phyloP scores from a whole-genome alignment of 2,797 vertebrate species.

The Sternotherus odoratus region DNA sequence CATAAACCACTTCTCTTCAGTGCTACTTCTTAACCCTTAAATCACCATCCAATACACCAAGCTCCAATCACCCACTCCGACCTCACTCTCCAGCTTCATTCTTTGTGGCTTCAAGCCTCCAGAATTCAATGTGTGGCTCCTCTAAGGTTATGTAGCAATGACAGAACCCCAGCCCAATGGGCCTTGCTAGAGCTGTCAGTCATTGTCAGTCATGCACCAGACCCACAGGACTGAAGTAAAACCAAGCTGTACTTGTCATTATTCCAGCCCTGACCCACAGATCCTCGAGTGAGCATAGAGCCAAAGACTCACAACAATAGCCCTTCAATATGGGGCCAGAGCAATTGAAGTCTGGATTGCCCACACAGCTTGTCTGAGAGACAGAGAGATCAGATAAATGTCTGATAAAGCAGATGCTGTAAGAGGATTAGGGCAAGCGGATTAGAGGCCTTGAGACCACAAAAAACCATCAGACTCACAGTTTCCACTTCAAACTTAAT shows the following conservation, averaged over 20 bases:
- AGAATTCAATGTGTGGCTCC: not conserved
- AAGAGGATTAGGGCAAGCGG: conserved; percentile 79
- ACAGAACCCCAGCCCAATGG: too few relatives aligned
- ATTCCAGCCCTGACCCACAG: not conserved
- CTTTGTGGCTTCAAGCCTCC: not conserved
- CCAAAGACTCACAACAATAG: not conserved
- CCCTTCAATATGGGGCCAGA: conserved; percentile 35
- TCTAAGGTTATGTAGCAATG: not conserved
- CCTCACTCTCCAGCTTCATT: not conserved
- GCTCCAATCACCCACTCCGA: not conserved
- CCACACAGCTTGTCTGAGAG: conserved; percentile 64
- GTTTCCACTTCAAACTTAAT: conserved; percentile 74
- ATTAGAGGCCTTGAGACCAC: conserved; percentile 74
- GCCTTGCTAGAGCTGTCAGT: not conserved
- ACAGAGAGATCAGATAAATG: conserved; percentile 77
- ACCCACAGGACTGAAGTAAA: not conserved
- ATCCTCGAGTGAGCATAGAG: not conserved
- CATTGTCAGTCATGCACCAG: not conserved
- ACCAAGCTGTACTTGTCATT: not conserved
- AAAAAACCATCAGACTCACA: conserved; percentile 61
- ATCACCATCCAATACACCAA: not conserved
- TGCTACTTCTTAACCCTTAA: not conserved
- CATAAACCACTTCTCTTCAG: not conserved
- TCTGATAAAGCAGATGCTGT: conserved; percentile 65
- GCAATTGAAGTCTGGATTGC: conserved; percentile 11